Evolutionary conservation across 2,888 invertebrate genomes (phyloP), one percentile per base, ranked within the genome.

Genomic region (Agrenia bidenticulata): DNA sequence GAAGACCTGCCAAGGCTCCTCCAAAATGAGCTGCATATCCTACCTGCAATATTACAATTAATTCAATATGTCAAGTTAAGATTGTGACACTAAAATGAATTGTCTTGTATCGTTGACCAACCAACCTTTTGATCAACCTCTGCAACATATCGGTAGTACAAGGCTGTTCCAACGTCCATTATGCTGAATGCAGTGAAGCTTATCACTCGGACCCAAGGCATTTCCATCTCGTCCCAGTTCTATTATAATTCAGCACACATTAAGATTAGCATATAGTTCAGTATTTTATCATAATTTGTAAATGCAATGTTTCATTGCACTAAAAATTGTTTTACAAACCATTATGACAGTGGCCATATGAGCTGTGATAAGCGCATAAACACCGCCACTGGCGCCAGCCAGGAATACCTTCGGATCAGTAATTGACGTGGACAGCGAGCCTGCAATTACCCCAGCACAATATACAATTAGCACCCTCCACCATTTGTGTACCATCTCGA

Each of bases 161-260:
- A 85, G 0, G 97, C 95, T 7, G 92, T 88, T 21, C 93, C 92
- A 54, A 94, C 84, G 80, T 99, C 98, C 45, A 89, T 87, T 0
- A 84, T 85, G 2, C 90, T 89, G 72, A 97, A 85, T 4, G 94
- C 80, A 0, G 93, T 77, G 78, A 98, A 90, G 26, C 94, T 86
- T 9, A 90, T 79, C 32, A 97, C 83, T 78, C 97, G 92, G 9
- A 92, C 83, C 72, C 90, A 85, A 1, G 94, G 92, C 79, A 89
- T 93, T 78, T 95, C 92, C 98, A 99, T 99, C 81, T 98, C 94
- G n/a, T 86, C 84, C 92, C 95, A 99, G 81, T 99, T 99, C 92
- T 94, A 81, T 15, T 15, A 9, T 9, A 11, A 49, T 49, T 7
- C 49, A 49, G 2, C 2, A 51, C 5, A 51, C n/a, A n/a, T n/a